phyloP scores from a whole-genome alignment of 2,888 invertebrate species.

The Synergus umbraculus region DNA sequence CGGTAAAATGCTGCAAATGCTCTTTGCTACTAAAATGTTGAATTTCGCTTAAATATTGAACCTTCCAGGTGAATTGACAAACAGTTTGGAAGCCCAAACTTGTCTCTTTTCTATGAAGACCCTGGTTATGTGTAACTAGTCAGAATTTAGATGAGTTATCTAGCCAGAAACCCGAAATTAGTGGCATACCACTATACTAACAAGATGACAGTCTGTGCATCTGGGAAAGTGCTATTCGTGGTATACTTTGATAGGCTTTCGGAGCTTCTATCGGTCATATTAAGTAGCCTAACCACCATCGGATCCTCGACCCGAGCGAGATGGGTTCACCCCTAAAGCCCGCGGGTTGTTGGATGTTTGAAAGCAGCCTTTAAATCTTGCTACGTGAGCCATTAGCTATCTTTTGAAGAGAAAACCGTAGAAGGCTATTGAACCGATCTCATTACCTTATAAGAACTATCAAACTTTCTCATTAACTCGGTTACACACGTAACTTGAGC shows the following conservation, averaged over 20 bases:
- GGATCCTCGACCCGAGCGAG: constrained; percentile 45
- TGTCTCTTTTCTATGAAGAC: constrained; percentile 3
- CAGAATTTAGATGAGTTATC: constrained; percentile 40
- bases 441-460: constrained; percentile 34
- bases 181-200: constrained; percentile 27
- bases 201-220: constrained; percentile 39
- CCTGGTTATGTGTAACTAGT: constrained; percentile 23
- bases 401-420: not conserved
- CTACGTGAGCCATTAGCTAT: constrained; percentile 43
- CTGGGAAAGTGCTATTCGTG: constrained; percentile 49
- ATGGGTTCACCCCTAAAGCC: constrained; percentile 55
- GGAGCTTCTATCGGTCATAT: constrained; percentile 70
- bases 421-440: constrained; percentile 20
- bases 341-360: constrained; percentile 26
- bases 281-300: constrained; percentile 66
- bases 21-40: not conserved
- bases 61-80: not conserved
- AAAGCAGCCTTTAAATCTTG: constrained; percentile 59
- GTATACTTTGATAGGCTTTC: constrained; percentile 66
- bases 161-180: constrained; percentile 28
- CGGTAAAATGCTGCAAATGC: no score
- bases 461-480: constrained; percentile 22
- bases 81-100: not conserved
- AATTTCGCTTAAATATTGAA: not conserved
- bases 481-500: constrained; percentile 12